phyloP scores from a whole-genome alignment of 2,888 invertebrate species.

The Camptogramma bilineatum region DNA sequence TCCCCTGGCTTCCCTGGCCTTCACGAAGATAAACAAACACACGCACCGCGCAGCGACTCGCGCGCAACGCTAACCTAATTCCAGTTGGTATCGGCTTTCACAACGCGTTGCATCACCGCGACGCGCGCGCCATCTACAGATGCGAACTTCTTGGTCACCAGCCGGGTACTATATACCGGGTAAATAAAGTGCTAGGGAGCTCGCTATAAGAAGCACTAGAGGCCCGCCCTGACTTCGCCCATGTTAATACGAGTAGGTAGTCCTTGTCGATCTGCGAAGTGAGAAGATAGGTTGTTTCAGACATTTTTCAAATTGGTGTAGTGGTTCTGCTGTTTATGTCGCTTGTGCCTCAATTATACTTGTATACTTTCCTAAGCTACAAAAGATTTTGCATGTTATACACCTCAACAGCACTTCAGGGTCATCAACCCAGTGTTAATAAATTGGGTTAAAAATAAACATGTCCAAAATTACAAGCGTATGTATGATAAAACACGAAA shows the following conservation, averaged over 20 bases:
- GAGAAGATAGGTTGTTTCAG: too few relatives aligned
- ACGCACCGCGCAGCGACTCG: constrained; percentile 45
- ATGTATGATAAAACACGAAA: neutral
- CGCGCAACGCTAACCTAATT: constrained; percentile 71
- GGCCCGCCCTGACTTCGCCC: too few relatives aligned
- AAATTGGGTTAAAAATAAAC: neutral
- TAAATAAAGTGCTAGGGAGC: neutral
- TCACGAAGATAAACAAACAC: constrained; percentile 29
- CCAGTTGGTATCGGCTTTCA: constrained; percentile 76
- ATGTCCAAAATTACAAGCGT: neutral
- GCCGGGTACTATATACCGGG: too few relatives aligned
- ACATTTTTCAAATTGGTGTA: too few relatives aligned
- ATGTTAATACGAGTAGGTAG: too few relatives aligned
- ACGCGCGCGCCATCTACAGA: constrained; percentile 28
- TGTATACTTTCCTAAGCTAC: neutral
- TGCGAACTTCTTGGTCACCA: constrained; percentile 11
- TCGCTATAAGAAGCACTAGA: too few relatives aligned
- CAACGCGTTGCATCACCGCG: constrained; percentile 68
- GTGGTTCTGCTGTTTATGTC: too few relatives aligned
- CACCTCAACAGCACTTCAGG: neutral
- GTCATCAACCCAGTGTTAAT: neutral
- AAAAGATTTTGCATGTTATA: neutral
- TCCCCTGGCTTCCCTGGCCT: constrained; percentile 30
- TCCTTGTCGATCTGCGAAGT: too few relatives aligned
- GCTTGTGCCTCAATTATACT: too few relatives aligned